phyloP scores from a whole-genome alignment of 1,140 invertebrate species.

The Hylyphantes graminicola region DNA sequence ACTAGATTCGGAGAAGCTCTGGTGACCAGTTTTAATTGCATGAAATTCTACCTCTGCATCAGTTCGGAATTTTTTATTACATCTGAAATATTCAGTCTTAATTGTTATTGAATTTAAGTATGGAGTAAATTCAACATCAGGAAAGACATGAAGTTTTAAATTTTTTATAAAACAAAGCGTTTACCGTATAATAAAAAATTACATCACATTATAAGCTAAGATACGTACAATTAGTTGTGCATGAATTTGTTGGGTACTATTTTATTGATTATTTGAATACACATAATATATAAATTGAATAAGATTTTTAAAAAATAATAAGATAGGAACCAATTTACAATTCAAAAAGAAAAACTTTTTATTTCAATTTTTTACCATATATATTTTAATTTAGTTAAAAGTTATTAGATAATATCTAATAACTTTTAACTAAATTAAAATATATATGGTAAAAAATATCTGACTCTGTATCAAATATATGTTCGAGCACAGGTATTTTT shows the following conservation, averaged over 20 bases:
- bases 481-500: not conserved
- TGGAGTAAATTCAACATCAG: not conserved
- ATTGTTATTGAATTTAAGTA: not conserved
- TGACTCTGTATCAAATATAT: not conserved
- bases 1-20: conserved; percentile 89
- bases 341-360: not conserved
- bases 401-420: not conserved
- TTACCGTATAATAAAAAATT: not conserved
- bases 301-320: not conserved
- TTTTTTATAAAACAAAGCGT: not conserved
- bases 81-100: conserved; percentile 71
- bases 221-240: no score
- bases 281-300: no score
- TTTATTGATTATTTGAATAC: not conserved
- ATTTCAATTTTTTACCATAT: not conserved
- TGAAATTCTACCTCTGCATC: conserved; percentile 88
- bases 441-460: not conserved
- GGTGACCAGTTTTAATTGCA: conserved; percentile 90
- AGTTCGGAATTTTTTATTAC: conserved; percentile 84
- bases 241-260: not conserved
- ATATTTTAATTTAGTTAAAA: not conserved
- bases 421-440: not conserved
- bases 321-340: not conserved
- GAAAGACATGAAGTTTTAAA: not conserved
- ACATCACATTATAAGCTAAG: not conserved